Conservation (phyloP, 2,888 invertebrate genomes). For the Campoplex nolae region DNA sequence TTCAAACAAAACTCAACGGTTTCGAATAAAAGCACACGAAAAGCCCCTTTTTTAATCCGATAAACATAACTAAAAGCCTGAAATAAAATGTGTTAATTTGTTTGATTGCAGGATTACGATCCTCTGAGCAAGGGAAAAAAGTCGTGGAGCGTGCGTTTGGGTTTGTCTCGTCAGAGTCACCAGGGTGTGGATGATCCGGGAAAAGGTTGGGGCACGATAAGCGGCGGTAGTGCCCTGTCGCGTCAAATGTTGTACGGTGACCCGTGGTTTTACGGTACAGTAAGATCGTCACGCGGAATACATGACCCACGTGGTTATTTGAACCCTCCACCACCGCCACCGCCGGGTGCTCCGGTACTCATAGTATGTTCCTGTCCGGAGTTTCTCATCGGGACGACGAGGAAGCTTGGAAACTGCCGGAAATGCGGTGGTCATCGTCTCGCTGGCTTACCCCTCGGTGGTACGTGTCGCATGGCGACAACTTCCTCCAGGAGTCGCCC, state of each 20-base stretch:
- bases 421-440: slow-evolving; percentile 93
- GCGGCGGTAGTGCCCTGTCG: slow-evolving; percentile 90
- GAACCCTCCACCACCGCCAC: slow-evolving; percentile 86
- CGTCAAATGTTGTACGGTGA: slow-evolving; percentile 90
- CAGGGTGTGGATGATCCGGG: slow-evolving; percentile 80
- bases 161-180: slow-evolving; percentile 85
- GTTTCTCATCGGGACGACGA: slow-evolving; percentile 92
- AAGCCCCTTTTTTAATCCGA: too few relatives aligned
- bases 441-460: slow-evolving; percentile 89
- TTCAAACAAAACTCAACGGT: too few relatives aligned
- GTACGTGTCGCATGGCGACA: slow-evolving; percentile 85
- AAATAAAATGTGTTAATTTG: neutral
- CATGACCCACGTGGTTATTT: slow-evolving; percentile 81
- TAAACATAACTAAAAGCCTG: too few relatives aligned
- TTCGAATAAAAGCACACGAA: too few relatives aligned
- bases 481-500: slow-evolving; percentile 79
- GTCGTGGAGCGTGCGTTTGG: slow-evolving; percentile 90
- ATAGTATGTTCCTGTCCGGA: slow-evolving; percentile 93
- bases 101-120: slow-evolving; percentile 83
- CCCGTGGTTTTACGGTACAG: slow-evolving; percentile 94
- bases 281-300: slow-evolving; percentile 82
- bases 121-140: slow-evolving; percentile 87
- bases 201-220: slow-evolving; percentile 84
- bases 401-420: slow-evolving; percentile 92
- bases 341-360: slow-evolving; percentile 88